These are phyloP conservation scores for Bathynomus jamesi DNA, from an alignment of 1,140 invertebrate genomes.

Conservation along the genomic window DNA sequence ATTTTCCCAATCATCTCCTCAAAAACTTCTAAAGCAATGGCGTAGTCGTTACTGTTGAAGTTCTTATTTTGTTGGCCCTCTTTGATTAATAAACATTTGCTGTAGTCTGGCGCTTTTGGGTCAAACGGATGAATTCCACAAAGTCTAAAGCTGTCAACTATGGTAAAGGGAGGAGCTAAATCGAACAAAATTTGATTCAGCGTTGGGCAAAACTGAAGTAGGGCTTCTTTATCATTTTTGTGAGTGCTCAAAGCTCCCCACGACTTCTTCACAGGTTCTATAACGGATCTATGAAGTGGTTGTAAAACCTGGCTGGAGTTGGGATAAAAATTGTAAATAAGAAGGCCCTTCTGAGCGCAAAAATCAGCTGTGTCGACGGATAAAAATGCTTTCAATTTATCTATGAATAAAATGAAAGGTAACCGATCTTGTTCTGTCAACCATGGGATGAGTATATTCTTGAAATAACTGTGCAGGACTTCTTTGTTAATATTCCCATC, in stretches of 20 bases:
- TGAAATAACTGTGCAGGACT: not conserved
- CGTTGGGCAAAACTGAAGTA: not conserved
- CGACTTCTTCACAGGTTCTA: not conserved
- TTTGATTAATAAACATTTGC: not conserved
- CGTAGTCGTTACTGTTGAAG: not conserved
- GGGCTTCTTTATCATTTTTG: not conserved
- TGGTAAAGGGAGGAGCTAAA: not conserved
- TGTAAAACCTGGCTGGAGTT: not conserved
- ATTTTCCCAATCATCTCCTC: not conserved
- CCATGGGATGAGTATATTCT: not conserved
- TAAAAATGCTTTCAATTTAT: not conserved
- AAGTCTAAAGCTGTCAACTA: not conserved
- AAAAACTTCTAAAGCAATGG: not conserved
- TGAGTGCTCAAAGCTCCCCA: not conserved
- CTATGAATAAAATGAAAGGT: not conserved
- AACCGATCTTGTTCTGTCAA: not conserved
- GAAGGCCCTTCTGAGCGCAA: not conserved
- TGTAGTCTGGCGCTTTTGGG: not conserved
- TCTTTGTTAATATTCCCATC: not conserved
- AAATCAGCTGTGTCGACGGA: not conserved
- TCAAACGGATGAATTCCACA: not conserved
- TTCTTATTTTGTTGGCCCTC: not conserved
- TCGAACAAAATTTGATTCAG: not conserved
- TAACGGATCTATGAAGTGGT: not conserved
- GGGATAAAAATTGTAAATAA: not conserved